A percentile compares a stretch with the other conserved stretches of the same genome.
Evolutionary conservation across 2,797 vertebrate genomes (phyloP).

Genomic region (Lithobates pipiens): DNA sequence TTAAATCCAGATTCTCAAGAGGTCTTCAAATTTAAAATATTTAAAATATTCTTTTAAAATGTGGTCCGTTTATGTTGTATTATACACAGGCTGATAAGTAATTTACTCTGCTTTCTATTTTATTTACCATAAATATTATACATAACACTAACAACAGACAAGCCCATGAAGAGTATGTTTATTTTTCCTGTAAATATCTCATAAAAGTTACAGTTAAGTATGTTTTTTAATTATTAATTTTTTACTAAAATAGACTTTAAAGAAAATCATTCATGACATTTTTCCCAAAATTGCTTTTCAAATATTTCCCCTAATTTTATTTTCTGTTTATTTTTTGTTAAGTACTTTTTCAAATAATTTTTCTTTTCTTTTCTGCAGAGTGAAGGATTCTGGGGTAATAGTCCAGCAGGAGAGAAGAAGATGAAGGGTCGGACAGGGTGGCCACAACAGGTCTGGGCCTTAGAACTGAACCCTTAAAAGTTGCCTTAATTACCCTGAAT

Average conservation of each 20-base stretch:
- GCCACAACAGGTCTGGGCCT: slow-evolving; percentile 97
- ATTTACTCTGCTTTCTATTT: slow-evolving; percentile 15
- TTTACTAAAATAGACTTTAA: not conserved
- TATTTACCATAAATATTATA: slow-evolving; percentile 30
- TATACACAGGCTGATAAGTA: slow-evolving; percentile 16
- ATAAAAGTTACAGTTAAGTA: slow-evolving; percentile 2
- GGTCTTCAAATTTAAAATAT: slow-evolving; percentile 6
- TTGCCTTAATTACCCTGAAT: not conserved
- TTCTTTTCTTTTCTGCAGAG: slow-evolving; percentile 72
- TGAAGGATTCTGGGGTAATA: slow-evolving; percentile 81
- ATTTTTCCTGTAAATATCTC: slow-evolving; percentile 19
- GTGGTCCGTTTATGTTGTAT: not conserved
- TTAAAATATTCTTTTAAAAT: not conserved
- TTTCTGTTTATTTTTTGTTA: not conserved
- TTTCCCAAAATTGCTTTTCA: not conserved
- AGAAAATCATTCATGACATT: not conserved
- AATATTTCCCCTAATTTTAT: not conserved
- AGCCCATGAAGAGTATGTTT: slow-evolving; percentile 26
- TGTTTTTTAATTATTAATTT: not conserved
- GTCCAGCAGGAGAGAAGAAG: slow-evolving; percentile 86
- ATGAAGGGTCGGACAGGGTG: slow-evolving; percentile 92
- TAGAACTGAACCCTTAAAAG: slow-evolving; percentile 91
- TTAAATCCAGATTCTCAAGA: slow-evolving; percentile 5
- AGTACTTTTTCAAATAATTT: not conserved
- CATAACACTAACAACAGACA: slow-evolving; percentile 6